Percentiles rank a stretch among this genome's conserved stretches.
phyloP scores from a whole-genome alignment of 2,888 invertebrate genomes.

The Drosophila siamana region DNA sequence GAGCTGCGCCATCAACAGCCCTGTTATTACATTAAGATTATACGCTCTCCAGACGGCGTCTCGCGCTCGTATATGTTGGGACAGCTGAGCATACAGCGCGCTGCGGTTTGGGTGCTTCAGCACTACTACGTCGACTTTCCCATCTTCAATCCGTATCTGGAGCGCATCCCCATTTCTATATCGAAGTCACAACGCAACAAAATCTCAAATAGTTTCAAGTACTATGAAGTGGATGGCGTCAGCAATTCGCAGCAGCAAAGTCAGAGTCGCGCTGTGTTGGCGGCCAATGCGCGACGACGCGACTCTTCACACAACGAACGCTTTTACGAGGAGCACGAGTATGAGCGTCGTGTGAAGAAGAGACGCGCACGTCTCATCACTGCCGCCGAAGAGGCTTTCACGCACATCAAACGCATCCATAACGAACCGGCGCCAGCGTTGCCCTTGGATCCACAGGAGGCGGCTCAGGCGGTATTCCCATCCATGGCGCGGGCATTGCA shows the following conservation, averaged over 20 bases:
- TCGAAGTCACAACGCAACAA: constrained; percentile 92
- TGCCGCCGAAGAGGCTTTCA: constrained; percentile 99
- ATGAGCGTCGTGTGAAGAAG: constrained; percentile 96
- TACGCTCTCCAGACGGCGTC: constrained; percentile 98
- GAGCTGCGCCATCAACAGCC: constrained; percentile 97
- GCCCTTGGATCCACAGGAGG: constrained; percentile 97
- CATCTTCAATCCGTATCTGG: constrained; percentile 98
- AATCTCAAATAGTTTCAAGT: constrained; percentile 93
- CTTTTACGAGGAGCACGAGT: constrained; percentile 99
- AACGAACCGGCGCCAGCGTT: constrained; percentile 91
- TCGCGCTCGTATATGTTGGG: constrained; percentile 95
- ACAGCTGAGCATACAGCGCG: constrained; percentile 96
- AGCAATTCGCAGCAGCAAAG: constrained; percentile 89
- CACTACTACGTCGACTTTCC: constrained; percentile 98
- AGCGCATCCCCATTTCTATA: constrained; percentile 94
- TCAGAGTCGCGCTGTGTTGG: constrained; percentile 89
- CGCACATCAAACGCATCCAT: constrained; percentile 95
- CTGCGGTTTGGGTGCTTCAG: constrained; percentile 97
- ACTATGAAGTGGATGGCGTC: constrained; percentile 97
- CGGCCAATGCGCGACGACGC: constrained; percentile 92
- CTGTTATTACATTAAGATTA: constrained; percentile 94
- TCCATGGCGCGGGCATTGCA: constrained; percentile 98
- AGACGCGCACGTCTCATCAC: constrained; percentile 95
- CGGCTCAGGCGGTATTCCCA: constrained; percentile 98
- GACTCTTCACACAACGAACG: constrained; percentile 98